phyloP scores from a whole-genome alignment of 2,113 vertebrate species.

The Neomonachus schauinslandi region DNA sequence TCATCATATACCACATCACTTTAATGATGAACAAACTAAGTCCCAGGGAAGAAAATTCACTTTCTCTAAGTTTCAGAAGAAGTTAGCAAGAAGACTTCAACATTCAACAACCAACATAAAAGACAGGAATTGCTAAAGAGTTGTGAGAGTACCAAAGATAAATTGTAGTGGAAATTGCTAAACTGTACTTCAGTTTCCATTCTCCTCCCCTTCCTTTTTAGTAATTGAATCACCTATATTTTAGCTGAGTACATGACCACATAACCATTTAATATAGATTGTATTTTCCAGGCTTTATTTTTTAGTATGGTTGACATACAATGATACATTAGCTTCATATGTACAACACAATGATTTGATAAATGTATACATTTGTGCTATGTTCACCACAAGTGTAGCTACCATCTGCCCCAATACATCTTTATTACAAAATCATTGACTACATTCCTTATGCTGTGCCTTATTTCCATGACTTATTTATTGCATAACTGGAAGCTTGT shows the following conservation, averaged over 20 bases:
- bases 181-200: not conserved
- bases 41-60: not conserved
- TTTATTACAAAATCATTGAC: not conserved
- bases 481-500: not conserved
- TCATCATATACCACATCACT: not conserved
- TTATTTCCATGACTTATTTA: not conserved
- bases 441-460: not conserved
- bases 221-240: not conserved
- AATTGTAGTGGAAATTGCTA: not conserved
- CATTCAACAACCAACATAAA: not conserved
- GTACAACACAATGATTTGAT: not conserved
- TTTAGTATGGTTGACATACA: not conserved
- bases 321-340: not conserved
- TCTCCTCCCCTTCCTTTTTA: not conserved
- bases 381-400: not conserved
- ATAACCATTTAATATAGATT: not conserved
- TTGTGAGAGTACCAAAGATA: not conserved
- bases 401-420: not conserved
- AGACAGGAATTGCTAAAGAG: not conserved
- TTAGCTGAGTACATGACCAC: not conserved
- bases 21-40: conserved; percentile 38
- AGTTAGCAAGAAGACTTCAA: not conserved
- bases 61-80: conserved; percentile 12
- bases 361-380: not conserved
- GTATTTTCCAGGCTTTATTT: not conserved